Percentiles rank a stretch among this genome's conserved stretches.
Evolutionary conservation across 2,113 vertebrate species (phyloP).

Genomic region (Argyrosomus japonicus): DNA sequence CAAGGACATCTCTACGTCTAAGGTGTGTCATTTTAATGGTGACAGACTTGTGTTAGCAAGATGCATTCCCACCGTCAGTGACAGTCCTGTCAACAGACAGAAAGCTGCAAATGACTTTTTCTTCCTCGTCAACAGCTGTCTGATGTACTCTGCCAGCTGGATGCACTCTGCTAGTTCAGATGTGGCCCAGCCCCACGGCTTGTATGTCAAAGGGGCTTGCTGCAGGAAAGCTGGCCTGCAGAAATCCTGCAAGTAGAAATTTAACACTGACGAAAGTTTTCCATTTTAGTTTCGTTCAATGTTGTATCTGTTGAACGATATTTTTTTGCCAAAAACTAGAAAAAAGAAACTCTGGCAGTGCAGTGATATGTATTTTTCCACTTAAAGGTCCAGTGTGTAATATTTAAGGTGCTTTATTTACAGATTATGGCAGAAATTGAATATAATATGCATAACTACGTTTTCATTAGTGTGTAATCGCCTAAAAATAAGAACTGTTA

Average conservation of each 20-base stretch:
- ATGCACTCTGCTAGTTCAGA: slow-evolving; percentile 36
- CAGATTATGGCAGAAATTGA: no score
- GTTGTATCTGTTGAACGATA: neutral
- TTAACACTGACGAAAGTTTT: neutral
- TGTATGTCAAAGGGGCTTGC: neutral
- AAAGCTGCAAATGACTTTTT: slow-evolving; percentile 57
- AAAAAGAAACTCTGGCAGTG: neutral
- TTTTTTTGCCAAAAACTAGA: neutral
- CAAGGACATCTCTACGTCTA: slow-evolving; percentile 25
- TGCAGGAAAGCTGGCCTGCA: neutral
- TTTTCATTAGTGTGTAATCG: no score
- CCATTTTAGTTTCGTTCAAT: neutral
- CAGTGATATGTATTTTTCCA: neutral
- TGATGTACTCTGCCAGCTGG: slow-evolving; percentile 36
- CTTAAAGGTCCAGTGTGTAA: no score
- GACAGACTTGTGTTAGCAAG: slow-evolving; percentile 40
- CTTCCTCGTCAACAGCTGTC: slow-evolving; percentile 51
- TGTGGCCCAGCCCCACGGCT: slow-evolving; percentile 7
- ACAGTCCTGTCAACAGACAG: slow-evolving; percentile 48
- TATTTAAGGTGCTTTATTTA: no score
- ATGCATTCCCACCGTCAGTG: slow-evolving; percentile 25
- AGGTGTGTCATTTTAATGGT: slow-evolving; percentile 26
- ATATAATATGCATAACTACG: no score
- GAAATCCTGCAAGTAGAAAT: neutral
- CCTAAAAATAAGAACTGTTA: no score